These are phyloP conservation scores for Phenganax stokvisi DNA, from an alignment of 92 coral and sea anemone species.

Conservation along the genomic window DNA sequence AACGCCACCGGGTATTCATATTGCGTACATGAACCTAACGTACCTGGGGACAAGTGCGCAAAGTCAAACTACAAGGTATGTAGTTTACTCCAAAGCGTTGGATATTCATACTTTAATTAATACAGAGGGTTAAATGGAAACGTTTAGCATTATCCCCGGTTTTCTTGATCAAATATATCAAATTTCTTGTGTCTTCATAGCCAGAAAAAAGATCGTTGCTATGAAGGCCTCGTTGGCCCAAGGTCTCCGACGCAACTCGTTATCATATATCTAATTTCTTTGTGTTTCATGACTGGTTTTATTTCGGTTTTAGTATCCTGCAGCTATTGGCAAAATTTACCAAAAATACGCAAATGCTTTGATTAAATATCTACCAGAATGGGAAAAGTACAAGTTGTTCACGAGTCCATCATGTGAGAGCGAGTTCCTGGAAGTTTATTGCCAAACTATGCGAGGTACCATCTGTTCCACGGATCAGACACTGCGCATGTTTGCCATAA, in stretches of 20 bases:
- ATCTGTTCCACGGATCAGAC: slow-evolving; percentile 7
- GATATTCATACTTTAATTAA: too few relatives aligned
- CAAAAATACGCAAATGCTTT: neutral
- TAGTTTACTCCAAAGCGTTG: neutral
- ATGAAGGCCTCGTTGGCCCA: too few relatives aligned
- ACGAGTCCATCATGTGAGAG: neutral
- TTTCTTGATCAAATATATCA: too few relatives aligned
- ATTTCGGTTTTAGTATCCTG: neutral
- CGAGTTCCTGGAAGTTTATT: neutral
- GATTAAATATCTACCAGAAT: neutral
- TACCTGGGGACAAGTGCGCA: neutral
- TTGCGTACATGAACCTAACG: neutral
- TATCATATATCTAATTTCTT: neutral
- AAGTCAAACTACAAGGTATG: slow-evolving; percentile 10
- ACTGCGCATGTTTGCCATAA: slow-evolving; percentile 1
- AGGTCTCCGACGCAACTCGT: neutral
- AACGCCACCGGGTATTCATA: neutral
- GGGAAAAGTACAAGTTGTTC: neutral
- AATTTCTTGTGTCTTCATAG: too few relatives aligned
- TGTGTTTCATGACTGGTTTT: neutral
- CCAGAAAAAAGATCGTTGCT: too few relatives aligned
- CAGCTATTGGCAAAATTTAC: neutral
- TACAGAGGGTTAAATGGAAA: too few relatives aligned
- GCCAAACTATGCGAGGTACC: neutral
- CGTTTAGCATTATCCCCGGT: too few relatives aligned